These are phyloP conservation scores for Oncorhynchus gorbuscha DNA, from an alignment of 2,113 vertebrate species.

Conservation along the genomic window DNA sequence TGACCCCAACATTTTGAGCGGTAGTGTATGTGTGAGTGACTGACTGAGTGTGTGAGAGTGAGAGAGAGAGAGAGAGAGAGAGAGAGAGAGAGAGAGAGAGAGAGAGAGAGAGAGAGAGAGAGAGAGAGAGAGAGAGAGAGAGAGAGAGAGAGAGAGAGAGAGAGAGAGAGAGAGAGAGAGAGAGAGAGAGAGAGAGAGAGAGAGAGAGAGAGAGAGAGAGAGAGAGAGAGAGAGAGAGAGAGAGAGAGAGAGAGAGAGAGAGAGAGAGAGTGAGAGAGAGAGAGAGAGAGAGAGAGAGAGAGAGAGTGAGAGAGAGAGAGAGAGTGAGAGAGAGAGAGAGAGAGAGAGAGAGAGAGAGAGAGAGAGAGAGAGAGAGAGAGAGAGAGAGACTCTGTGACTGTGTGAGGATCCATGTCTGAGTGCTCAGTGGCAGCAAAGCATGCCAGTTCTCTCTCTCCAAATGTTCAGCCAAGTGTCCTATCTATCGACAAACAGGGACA, in stretches of 20 bases:
- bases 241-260: too few species aligned
- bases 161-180: not conserved
- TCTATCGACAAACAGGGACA: slow-evolving; percentile 6
- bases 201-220: too few species aligned
- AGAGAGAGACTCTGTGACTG: not conserved
- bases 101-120: too few species aligned
- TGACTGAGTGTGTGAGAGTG: not conserved
- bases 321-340: too few species aligned
- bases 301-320: not conserved
- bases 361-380: too few species aligned
- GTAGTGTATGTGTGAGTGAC: slow-evolving; percentile 7
- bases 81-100: not conserved
- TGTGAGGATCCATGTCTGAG: slow-evolving; percentile 12
- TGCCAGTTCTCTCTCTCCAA: slow-evolving; percentile 5
- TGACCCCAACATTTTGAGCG: too few species aligned
- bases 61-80: too few species aligned
- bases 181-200: too few species aligned
- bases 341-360: not conserved
- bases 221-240: not conserved
- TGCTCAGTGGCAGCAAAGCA: slow-evolving; percentile 2
- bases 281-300: too few species aligned
- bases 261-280: not conserved
- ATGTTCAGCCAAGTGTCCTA: slow-evolving; percentile 21
- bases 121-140: not conserved
- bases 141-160: too few species aligned